Conservation (phyloP, 2,888 invertebrate species). For the Taphrorychus bicolor region DNA sequence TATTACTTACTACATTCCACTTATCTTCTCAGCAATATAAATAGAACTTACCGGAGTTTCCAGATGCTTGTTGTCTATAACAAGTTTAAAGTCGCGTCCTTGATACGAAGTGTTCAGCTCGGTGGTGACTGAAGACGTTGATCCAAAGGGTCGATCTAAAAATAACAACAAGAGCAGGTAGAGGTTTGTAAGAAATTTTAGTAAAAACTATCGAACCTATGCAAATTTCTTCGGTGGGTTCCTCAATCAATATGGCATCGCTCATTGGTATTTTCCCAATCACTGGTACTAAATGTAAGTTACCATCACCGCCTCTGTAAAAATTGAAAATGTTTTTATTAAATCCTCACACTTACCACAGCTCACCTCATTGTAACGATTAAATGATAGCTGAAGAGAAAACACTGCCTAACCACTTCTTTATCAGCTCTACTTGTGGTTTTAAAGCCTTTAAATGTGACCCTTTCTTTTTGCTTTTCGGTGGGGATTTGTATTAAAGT, state of each 20-base stretch:
- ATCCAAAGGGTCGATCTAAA: constrained; percentile 55
- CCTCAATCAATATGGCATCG: constrained; percentile 86
- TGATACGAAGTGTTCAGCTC: constrained; percentile 63
- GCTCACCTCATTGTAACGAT: constrained; percentile 78
- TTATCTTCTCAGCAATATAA: too few relatives aligned
- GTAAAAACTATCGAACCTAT: constrained; percentile 15
- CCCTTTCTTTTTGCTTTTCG: constrained; percentile 66
- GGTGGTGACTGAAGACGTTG: constrained; percentile 65
- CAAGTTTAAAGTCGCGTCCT: constrained; percentile 74
- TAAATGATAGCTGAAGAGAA: constrained; percentile 89
- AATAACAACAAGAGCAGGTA: too few relatives aligned
- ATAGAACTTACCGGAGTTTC: constrained; percentile 33
- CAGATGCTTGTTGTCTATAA: constrained; percentile 63
- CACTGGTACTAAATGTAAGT: constrained; percentile 84
- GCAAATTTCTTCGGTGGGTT: constrained; percentile 69
- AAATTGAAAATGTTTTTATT: neutral
- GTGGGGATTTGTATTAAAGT: constrained; percentile 76
- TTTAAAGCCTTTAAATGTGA: constrained; percentile 69
- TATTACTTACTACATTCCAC: too few relatives aligned
- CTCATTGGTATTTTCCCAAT: constrained; percentile 83
- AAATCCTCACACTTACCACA: neutral
- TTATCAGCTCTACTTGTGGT: constrained; percentile 63
- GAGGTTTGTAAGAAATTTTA: too few relatives aligned
- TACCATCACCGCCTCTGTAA: constrained; percentile 60
- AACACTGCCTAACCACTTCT: constrained; percentile 81